Evolutionary conservation across 64 coral and sea anemone species (phyloP).

Genomic region (Platygyra sinensis): DNA sequence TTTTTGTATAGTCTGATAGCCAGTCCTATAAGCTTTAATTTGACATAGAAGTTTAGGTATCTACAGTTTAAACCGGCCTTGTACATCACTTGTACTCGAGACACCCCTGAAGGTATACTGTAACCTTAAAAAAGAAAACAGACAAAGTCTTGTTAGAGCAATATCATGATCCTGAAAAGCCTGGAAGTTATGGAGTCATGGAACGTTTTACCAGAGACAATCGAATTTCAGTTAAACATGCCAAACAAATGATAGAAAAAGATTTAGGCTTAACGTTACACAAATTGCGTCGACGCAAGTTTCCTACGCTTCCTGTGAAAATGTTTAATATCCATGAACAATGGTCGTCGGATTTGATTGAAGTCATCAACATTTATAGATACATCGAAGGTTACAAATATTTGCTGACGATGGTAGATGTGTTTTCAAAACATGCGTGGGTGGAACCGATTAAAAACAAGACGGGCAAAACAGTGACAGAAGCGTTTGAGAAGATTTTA

Average conservation of each 20-base stretch:
- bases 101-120: too few species aligned
- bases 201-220: background rate
- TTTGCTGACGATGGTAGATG: slow-evolving; percentile 3
- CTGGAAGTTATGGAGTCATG: background rate
- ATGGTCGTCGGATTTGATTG: background rate
- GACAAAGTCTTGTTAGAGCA: too few species aligned
- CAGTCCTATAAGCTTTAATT: too few species aligned
- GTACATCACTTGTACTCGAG: too few species aligned
- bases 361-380: background rate
- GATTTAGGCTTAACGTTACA: background rate
- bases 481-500: background rate
- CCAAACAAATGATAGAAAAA: background rate
- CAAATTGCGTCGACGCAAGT: background rate
- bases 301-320: background rate
- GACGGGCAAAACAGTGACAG: background rate
- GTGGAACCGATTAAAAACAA: background rate
- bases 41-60: too few species aligned
- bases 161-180: too few species aligned
- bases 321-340: background rate
- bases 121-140: too few species aligned
- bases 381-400: background rate
- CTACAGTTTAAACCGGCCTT: too few species aligned
- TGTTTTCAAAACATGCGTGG: background rate
- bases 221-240: background rate
- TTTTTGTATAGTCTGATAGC: too few species aligned